Evolutionary conservation across 2,797 vertebrate species (phyloP), one percentile per base, ranked within the genome.

Genomic region (Hozukius guyotensis): DNA sequence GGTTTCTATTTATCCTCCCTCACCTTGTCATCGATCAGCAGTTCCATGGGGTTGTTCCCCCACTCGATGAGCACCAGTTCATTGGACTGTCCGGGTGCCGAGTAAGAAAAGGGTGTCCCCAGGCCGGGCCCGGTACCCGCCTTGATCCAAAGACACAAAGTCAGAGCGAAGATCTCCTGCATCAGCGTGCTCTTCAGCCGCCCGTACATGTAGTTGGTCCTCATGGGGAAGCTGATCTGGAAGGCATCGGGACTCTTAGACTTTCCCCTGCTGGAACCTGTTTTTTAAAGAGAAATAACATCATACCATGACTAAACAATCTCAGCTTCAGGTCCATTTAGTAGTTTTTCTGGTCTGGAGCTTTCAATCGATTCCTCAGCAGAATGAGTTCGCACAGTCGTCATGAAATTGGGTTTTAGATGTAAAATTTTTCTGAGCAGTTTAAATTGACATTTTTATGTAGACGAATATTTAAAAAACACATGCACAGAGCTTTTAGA

Each of bases 31-130:
- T 97, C 95, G 1, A 97, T 91, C 69, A 97, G 95, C 84, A 97
- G 93, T 70, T 97, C 97, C 82, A 96, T 94, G 4, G 96, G 96
- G 69, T 97, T 97, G 91, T 91, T 94, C 4, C 95, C 97, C 97
- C 96, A 97, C 88, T 97, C 96, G 1, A 97, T 97, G 61, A 97
- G 95, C 76, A 97, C 97, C 82, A 97, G 88, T 63, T 97, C 97
- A 4, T 97, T 97, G 60, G 96, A 93, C 87, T 97, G 97, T 56
- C 96, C 96, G 0, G 96, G 96, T 2, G 95, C 96, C 0, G 97
- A 97, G 91, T 97, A 97, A 11, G 97, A 97, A 81, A 97, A 96
- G 1, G 97, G 97, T 0, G 97, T 97, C 22, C 97, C 97, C 34
- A 97, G 85, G 3, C 95, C 93, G 0, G 93, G 93, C 2, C 93